These are phyloP conservation scores for Sepioteuthis lessoniana DNA, from an alignment of 2,888 invertebrate species.

Conservation along the genomic window DNA sequence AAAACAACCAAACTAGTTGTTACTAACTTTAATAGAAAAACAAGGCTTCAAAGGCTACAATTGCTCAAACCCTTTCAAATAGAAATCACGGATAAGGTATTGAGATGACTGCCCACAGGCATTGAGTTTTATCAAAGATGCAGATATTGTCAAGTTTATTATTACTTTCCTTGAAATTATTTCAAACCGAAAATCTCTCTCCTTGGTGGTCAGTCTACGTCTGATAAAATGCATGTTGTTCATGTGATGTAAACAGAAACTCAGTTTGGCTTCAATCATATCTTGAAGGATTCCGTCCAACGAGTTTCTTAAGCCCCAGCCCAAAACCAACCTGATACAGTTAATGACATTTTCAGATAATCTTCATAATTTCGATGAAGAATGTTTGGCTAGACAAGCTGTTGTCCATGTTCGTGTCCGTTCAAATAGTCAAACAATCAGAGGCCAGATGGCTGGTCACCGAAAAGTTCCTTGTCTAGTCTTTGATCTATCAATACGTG, in stretches of 20 bases:
- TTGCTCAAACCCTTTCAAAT: too few relatives aligned
- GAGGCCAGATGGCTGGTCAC: background rate
- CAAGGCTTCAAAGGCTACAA: too few relatives aligned
- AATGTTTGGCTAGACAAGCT: constrained; percentile 33
- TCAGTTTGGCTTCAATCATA: background rate
- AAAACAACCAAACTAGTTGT: too few relatives aligned
- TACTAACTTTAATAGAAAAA: too few relatives aligned
- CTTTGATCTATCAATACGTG: constrained; percentile 20
- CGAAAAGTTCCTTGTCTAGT: background rate
- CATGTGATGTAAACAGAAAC: background rate
- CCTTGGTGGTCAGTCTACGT: background rate
- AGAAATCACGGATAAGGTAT: too few relatives aligned
- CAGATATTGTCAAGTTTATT: background rate
- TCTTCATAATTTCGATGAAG: background rate
- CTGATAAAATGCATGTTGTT: background rate
- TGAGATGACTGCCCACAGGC: too few relatives aligned
- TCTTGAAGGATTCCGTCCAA: background rate
- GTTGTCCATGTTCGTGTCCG: background rate
- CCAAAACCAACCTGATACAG: background rate
- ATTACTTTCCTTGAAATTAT: background rate
- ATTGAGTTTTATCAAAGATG: too few relatives aligned
- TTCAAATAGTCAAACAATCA: background rate
- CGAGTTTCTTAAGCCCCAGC: background rate
- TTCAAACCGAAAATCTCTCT: background rate
- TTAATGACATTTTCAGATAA: background rate